phyloP scores from a whole-genome alignment of 2,797 vertebrate genomes.

The Phoebastria nigripes region DNA sequence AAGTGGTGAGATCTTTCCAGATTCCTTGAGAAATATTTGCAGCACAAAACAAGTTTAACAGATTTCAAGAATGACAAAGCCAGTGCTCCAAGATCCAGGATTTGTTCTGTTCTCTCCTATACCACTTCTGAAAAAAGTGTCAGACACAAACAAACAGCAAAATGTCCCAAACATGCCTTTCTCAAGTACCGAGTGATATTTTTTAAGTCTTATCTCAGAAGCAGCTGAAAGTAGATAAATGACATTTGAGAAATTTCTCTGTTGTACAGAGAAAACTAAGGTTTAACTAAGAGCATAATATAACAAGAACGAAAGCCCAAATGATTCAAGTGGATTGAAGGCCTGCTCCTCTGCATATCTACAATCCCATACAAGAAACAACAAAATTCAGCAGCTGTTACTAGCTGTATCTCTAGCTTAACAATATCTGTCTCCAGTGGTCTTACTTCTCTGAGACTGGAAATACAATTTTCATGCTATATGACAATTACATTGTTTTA shows the following conservation, averaged over 20 bases:
- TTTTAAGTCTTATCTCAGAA: background rate
- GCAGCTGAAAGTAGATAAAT: background rate
- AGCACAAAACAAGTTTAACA: background rate
- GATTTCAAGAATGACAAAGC: background rate
- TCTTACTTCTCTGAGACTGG: background rate
- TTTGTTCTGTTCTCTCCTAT: background rate
- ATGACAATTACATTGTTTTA: background rate
- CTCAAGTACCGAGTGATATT: background rate
- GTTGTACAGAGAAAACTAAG: background rate
- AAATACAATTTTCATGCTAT: background rate
- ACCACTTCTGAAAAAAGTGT: background rate
- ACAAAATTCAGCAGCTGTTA: background rate
- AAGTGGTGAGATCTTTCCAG: background rate
- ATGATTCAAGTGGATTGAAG: background rate
- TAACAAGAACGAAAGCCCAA: background rate
- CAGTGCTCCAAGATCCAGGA: background rate
- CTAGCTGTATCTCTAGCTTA: background rate
- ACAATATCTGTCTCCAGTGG: background rate
- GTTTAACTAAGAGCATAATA: background rate
- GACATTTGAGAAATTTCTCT: background rate
- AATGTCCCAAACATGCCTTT: background rate
- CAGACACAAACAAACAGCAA: background rate
- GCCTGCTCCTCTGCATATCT: background rate
- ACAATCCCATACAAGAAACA: background rate
- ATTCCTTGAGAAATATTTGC: background rate